Percentiles rank a stretch among this genome's conserved stretches.
Conservation (phyloP, 2,888 invertebrate genomes). For the Caenorhabditis japonica region DNA sequence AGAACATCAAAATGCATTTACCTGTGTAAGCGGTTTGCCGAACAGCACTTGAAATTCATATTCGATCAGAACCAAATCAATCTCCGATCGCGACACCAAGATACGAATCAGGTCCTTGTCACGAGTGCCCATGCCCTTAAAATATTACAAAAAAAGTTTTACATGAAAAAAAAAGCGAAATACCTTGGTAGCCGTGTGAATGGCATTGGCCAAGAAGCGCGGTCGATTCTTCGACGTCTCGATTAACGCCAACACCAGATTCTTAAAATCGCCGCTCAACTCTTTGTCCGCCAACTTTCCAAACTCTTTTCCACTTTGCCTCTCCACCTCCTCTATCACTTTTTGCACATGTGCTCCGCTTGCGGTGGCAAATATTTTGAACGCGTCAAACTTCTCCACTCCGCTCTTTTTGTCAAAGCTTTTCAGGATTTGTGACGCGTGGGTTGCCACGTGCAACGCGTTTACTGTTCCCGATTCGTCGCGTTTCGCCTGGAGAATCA, state of each 20-base stretch:
- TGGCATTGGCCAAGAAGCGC: slow-evolving; percentile 69
- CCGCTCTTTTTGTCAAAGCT: slow-evolving; percentile 58
- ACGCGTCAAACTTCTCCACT: slow-evolving; percentile 62
- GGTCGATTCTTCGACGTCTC: slow-evolving; percentile 55
- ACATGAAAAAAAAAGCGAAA: neutral
- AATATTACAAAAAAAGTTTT: slow-evolving; percentile 6
- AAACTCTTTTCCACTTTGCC: slow-evolving; percentile 55
- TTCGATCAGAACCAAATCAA: slow-evolving; percentile 88
- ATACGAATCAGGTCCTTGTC: slow-evolving; percentile 73
- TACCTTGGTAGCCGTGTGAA: slow-evolving; percentile 73
- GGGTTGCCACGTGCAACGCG: slow-evolving; percentile 14
- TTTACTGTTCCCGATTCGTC: slow-evolving; percentile 58
- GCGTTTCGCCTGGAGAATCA: slow-evolving; percentile 73
- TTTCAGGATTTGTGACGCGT: slow-evolving; percentile 44
- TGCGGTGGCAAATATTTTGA: slow-evolving; percentile 43
- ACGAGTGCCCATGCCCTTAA: slow-evolving; percentile 69
- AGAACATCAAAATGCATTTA: too few species aligned
- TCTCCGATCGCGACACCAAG: slow-evolving; percentile 70
- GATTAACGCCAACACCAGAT: slow-evolving; percentile 37
- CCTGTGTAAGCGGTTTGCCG: slow-evolving; percentile 64
- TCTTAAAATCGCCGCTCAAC: slow-evolving; percentile 70
- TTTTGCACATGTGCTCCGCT: slow-evolving; percentile 26
- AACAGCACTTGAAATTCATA: slow-evolving; percentile 82
- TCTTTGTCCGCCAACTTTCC: slow-evolving; percentile 67
- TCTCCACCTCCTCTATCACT: slow-evolving; percentile 58